A percentile compares a stretch with the other conserved stretches of the same genome.
These are phyloP conservation scores for Atta cephalotes DNA, from an alignment of 1,140 invertebrate species.

Conservation along the genomic window DNA sequence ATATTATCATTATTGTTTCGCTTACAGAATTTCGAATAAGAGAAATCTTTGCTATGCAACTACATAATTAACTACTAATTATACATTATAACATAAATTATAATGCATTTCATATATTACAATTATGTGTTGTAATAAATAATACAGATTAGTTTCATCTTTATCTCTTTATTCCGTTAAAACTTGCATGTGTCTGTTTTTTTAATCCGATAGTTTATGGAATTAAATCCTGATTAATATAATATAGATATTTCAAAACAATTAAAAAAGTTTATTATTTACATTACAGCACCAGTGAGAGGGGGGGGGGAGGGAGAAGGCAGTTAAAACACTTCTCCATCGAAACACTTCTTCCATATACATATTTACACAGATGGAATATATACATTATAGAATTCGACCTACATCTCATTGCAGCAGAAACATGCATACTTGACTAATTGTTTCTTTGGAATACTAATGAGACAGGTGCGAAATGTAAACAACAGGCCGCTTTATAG, in stretches of 20 bases:
- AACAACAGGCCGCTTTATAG: constrained; percentile 15
- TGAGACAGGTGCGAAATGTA: constrained; percentile 27
- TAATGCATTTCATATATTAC: no score
- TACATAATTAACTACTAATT: not conserved
- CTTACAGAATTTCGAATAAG: not conserved
- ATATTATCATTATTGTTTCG: not conserved
- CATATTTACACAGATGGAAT: constrained; percentile 6
- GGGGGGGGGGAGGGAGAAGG: not conserved
- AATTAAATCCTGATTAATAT: constrained; percentile 1
- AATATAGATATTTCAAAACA: not conserved
- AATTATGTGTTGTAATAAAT: constrained; percentile 11
- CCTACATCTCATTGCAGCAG: constrained; percentile 5
- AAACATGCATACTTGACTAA: constrained; percentile 38
- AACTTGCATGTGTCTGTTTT: not conserved
- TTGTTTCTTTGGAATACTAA: constrained; percentile 52
- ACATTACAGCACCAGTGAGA: not conserved
- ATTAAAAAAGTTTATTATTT: constrained; percentile 36
- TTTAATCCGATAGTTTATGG: not conserved
- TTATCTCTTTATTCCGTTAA: not conserved
- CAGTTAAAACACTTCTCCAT: not conserved
- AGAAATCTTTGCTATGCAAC: not conserved
- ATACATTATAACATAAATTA: no score
- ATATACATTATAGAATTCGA: constrained; percentile 18
- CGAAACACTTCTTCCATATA: constrained; percentile 6
- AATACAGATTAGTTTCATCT: not conserved